Percentiles rank a stretch among this genome's conserved stretches.
Evolutionary conservation across 2,797 vertebrate genomes (phyloP).

Genomic region (Lutjanus campechanus): DNA sequence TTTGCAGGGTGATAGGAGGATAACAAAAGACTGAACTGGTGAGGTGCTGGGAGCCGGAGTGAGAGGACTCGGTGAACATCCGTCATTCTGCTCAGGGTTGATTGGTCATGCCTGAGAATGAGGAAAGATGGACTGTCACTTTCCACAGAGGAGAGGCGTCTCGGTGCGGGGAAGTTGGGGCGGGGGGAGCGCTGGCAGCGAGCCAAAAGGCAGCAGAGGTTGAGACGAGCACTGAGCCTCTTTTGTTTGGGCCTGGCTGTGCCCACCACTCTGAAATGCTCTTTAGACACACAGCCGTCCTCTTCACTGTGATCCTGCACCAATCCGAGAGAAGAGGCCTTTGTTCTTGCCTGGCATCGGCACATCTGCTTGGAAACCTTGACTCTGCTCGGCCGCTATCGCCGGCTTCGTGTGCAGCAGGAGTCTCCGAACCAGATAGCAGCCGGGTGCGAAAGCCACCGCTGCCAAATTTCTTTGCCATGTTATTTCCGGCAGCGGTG

Average conservation of each 20-base stretch:
- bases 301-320: conserved; percentile 37
- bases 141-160: conserved; percentile 41
- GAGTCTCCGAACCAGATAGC: conserved; percentile 56
- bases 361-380: conserved; percentile 58
- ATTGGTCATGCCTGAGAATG: conserved; percentile 67
- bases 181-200: conserved; percentile 8
- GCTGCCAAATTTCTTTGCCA: conserved; percentile 49
- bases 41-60: conserved; percentile 29
- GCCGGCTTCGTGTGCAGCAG: conserved; percentile 35
- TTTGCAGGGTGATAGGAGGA: conserved; percentile 27
- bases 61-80: conserved; percentile 58
- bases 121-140: conserved; percentile 59
- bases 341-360: conserved; percentile 58
- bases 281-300: conserved; percentile 43
- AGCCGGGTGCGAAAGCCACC: conserved; percentile 34
- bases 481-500: conserved; percentile 68
- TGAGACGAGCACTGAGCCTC: conserved; percentile 52
- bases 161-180: conserved; percentile 16
- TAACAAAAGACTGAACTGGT: conserved; percentile 38
- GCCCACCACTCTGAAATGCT: conserved; percentile 49
- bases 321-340: conserved; percentile 29
- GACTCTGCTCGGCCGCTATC: conserved; percentile 19
- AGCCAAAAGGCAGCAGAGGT: conserved; percentile 48
- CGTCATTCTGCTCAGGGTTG: conserved; percentile 67
- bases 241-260: conserved; percentile 44